These are phyloP conservation scores for Ormyrus rosae DNA, from an alignment of 2,888 invertebrate species.

Conservation along the genomic window DNA sequence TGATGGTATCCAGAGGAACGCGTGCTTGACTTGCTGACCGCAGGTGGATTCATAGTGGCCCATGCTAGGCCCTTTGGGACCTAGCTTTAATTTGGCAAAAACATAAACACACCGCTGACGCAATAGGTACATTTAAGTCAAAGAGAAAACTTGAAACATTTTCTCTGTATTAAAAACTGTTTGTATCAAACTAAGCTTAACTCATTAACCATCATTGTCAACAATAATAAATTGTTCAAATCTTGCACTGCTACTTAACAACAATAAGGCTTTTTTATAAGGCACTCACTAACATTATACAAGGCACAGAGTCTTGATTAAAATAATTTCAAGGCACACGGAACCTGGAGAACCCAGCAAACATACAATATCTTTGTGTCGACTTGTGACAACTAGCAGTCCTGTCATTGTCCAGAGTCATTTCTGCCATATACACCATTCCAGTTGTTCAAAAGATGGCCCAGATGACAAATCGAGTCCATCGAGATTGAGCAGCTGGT, in stretches of 20 bases:
- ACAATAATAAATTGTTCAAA: conserved; percentile 11
- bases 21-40: conserved; percentile 80
- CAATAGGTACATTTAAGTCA: conserved; percentile 56
- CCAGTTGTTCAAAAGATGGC: conserved; percentile 1
- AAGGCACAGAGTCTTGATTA: conserved; percentile 26
- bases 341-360: conserved; percentile 23
- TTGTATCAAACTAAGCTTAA: conserved; percentile 16
- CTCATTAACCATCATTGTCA: conserved; percentile 20
- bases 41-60: conserved; percentile 78
- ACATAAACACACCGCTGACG: conserved; percentile 65
- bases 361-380: conserved; percentile 21
- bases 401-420: conserved; percentile 39
- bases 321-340: conserved; percentile 37
- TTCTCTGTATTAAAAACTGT: conserved; percentile 38
- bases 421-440: conserved; percentile 17
- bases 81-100: conserved; percentile 74
- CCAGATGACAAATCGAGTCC: conserved; percentile 4
- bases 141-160: conserved; percentile 8
- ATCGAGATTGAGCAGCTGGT: conserved; percentile 28
- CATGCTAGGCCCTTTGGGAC: conserved; percentile 75
- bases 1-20: conserved; percentile 89
- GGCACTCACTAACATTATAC: conserved; percentile 38
- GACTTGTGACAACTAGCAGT: conserved; percentile 20
- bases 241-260: background rate
- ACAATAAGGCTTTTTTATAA: conserved; percentile 30